Conservation (phyloP, 2,888 invertebrate genomes). For the Tupiocoris notatus region DNA sequence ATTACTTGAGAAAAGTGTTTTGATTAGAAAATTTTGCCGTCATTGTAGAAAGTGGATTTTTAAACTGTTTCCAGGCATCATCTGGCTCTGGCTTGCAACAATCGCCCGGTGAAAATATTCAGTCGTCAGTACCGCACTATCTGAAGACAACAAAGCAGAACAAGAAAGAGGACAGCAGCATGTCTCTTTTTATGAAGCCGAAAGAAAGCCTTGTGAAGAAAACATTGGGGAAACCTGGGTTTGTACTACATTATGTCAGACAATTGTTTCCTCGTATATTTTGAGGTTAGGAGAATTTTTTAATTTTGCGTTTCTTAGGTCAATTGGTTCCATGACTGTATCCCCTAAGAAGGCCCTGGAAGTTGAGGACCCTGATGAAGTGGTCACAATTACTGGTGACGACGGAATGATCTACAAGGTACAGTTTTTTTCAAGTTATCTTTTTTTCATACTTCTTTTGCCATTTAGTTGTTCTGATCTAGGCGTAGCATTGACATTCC, state of each 20-base stretch:
- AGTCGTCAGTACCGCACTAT: neutral
- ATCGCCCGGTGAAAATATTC: neutral
- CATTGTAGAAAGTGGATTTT: neutral
- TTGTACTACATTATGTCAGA: too few relatives aligned
- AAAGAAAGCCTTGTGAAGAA: slow-evolving; percentile 43
- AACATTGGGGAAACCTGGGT: slow-evolving; percentile 44
- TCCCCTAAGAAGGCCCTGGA: slow-evolving; percentile 46
- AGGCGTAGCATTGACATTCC: too few relatives aligned
- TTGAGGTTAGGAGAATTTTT: neutral
- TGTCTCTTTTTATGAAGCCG: neutral
- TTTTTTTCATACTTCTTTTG: too few relatives aligned
- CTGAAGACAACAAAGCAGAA: neutral
- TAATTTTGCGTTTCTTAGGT: slow-evolving; percentile 32
- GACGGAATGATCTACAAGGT: slow-evolving; percentile 79
- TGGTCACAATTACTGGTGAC: slow-evolving; percentile 77
- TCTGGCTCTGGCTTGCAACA: neutral
- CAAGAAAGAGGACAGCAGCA: slow-evolving; percentile 3
- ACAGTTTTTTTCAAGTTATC: too few relatives aligned
- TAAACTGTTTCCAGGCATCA: neutral
- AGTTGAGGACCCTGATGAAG: slow-evolving; percentile 53
- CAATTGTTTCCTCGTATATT: too few relatives aligned
- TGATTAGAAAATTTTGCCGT: too few relatives aligned
- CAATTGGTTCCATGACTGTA: slow-evolving; percentile 45
- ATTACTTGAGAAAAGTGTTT: too few relatives aligned
- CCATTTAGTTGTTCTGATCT: too few relatives aligned